Base-by-base conservation (phyloP, 2,113 vertebrate genomes). In the Bolborhynchus lineola region DNA sequence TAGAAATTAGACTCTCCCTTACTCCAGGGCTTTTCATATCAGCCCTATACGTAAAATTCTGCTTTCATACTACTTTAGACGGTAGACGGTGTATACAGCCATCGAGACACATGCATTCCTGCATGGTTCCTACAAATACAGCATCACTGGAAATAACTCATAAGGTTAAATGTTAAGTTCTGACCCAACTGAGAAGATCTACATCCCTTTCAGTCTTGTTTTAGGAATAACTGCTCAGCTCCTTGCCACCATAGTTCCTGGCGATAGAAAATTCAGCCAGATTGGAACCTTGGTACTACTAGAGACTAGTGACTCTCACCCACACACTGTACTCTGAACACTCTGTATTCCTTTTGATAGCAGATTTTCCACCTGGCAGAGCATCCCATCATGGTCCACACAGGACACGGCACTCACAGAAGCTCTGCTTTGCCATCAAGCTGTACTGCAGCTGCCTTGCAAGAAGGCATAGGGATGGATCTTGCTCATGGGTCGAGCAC, bases 341-440 rank as follows among this genome's bases (percentile, higher is more conserved):
- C 9, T 39, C 42, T 64, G 35, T 44, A 39, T 12, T 72, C 33
- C 39, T 71, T 16, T 13, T 25, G 13, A 8, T 0, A 52, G 39
- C 7, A 35, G 50, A n/a, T 15, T 53, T 29, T 24, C 49, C 49
- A 17, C 5, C 15, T 11, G 23, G n/a, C 39, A 52, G 24, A 65
- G 39, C 49, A 42, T 15, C 35, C 60, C 9, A 0, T 25, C 50
- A 2, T 0, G 2, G 17, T 11, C 59, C 24, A 0, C 16, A 71
- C 17, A 39, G 63, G 28, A 17, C 1, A 1, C 8, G 46, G 21
- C 3, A 1, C 5, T n/a, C 52, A 37, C 4, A 19, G n/a, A 29
- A 63, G 41, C 10, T 16, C 9, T 37, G 39, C 44, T 82, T 68
- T 47, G 46, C 63, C 4, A 1, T 12, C 53, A 59, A 8, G 37